A percentile compares a stretch with the other conserved stretches of the same genome.
phyloP scores from a whole-genome alignment of 1,140 invertebrate species.

The Elysia chlorotica region DNA sequence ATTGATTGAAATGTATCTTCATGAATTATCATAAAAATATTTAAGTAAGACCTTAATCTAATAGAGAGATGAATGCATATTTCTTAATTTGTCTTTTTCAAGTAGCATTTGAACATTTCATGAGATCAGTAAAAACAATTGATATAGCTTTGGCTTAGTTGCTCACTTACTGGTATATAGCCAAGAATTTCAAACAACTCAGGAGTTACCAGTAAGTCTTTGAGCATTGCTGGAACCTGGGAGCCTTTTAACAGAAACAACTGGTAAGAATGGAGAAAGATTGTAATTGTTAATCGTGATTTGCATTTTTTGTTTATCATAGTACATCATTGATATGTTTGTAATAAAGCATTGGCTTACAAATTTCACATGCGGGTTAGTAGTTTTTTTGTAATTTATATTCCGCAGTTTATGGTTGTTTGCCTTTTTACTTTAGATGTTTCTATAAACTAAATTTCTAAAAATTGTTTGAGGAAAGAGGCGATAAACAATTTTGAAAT shows the following conservation, averaged over 20 bases:
- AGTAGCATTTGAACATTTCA: background rate
- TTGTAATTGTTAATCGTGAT: background rate
- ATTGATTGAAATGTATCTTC: too few species aligned
- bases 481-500: too few species aligned
- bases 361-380: too few species aligned
- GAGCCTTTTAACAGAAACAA: constrained; percentile 29
- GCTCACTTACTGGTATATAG: constrained; percentile 24
- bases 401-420: background rate
- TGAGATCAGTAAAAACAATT: background rate
- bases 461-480: too few species aligned
- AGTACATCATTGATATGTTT: too few species aligned
- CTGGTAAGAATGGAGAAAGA: constrained; percentile 14
- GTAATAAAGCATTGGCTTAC: too few species aligned
- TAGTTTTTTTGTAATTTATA: constrained; percentile 9
- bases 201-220: constrained; percentile 40
- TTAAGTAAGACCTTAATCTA: background rate
- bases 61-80: background rate
- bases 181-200: constrained; percentile 39
- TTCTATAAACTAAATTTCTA: background rate
- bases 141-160: too few species aligned
- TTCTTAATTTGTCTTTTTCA: background rate
- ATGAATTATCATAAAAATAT: too few species aligned
- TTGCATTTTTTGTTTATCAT: background rate
- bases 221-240: constrained; percentile 45
- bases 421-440: background rate